Conservation (phyloP, 2,113 vertebrate species). For the Onychostruthus taczanowskii region DNA sequence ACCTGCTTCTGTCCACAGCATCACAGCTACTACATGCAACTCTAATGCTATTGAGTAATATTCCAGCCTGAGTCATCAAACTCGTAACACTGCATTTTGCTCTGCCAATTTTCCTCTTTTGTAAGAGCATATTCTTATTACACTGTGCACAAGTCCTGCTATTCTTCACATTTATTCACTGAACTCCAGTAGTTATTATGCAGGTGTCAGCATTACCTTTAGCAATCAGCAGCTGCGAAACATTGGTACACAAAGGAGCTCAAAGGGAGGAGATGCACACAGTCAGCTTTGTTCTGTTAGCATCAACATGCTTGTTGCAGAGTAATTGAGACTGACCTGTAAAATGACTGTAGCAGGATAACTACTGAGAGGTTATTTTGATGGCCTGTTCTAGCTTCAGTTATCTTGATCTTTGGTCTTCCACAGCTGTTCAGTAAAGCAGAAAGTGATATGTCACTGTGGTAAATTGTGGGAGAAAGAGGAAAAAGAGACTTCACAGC, state of each 20-base stretch:
- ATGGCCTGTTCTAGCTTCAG: background rate
- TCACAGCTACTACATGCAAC: background rate
- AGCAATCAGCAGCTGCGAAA: background rate
- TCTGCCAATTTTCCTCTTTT: background rate
- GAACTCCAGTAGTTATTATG: background rate
- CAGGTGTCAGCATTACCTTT: background rate
- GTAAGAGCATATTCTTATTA: background rate
- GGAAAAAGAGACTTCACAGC: background rate
- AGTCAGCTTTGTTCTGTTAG: background rate
- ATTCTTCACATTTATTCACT: background rate
- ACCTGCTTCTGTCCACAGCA: background rate
- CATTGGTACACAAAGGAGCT: background rate
- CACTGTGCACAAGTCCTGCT: background rate
- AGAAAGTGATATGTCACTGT: background rate
- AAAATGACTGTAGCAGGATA: background rate
- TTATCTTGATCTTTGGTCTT: background rate
- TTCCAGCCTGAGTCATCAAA: background rate
- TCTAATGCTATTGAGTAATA: background rate
- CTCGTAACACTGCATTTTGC: background rate
- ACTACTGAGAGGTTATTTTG: background rate
- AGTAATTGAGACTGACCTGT: background rate
- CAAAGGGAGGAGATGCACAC: background rate
- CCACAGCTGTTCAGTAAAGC: background rate
- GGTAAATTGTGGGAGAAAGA: background rate
- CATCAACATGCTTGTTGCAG: background rate